Base-by-base conservation (phyloP, 1,140 invertebrate species). In the Eupristina koningsbergeri region DNA sequence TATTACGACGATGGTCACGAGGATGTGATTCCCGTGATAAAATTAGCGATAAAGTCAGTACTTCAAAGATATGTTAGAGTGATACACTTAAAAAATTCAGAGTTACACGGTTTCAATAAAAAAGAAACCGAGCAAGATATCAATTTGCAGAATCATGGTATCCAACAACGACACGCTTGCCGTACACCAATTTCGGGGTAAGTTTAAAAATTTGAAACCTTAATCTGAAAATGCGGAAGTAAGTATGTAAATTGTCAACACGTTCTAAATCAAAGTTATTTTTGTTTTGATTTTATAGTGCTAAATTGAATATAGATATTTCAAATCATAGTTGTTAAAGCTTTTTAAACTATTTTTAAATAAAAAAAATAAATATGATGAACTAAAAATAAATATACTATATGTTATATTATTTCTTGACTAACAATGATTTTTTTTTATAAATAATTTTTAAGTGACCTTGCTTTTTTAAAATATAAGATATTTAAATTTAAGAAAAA, bases 1-100 rank as follows among this genome's bases (percentile, higher is more conserved):
- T 50, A 80, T 39, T 53, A 58, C 19, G 63, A 41, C 34, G 47
- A 79, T 84, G 82, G 69, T 84, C 83, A 84, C 83, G 83, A 73
- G 83, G 83, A 78, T 61, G 47, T 39, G 50, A 78, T 73, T 73
- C 75, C 31, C 53, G 83, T 84, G 83, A 84, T 84, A 64, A 67
- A 74, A 64, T 84, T 75, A 63, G 64, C 41, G 67, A 36, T 15
- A 79, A 80, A 83, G 36, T 34, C 36, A 63, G 36, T 61, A 64
- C 50, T 50, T 64, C n/a, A 19, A 26, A 64, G 29, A 29, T 41
- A 82, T 82, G 73, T 76, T 22, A 45, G 61, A 69, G 29, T 31
- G 74, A 63, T 77, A 67, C 19, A 69, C 50, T 34, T 6, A 58
- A 69, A 82, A 64, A 69, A 67, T 29, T 39, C 36, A 47, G 17